Percentiles rank a stretch among this genome's conserved stretches.
These are phyloP conservation scores for Chaetops frenatus DNA, from an alignment of 2,113 vertebrate species.

Conservation along the genomic window DNA sequence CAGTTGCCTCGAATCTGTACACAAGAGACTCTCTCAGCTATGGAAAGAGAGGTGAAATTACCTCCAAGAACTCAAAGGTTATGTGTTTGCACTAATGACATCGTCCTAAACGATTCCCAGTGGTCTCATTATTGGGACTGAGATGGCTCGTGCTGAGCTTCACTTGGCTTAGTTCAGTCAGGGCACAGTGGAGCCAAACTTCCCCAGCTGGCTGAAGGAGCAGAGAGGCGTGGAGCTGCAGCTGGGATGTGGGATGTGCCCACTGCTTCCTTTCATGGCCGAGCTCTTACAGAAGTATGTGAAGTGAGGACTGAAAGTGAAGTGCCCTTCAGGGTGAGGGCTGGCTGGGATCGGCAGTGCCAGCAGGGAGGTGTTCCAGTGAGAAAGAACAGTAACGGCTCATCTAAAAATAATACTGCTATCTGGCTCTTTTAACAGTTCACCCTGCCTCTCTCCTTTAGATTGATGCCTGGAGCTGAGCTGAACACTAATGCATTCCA, in stretches of 20 bases:
- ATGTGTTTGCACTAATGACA: neutral
- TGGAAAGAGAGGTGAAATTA: neutral
- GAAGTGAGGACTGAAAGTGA: neutral
- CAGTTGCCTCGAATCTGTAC: neutral
- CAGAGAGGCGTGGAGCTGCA: neutral
- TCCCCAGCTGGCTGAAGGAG: slow-evolving; percentile 25
- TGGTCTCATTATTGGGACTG: neutral
- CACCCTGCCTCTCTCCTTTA: neutral
- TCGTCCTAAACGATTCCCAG: neutral
- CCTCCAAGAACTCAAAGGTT: neutral
- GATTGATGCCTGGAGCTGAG: neutral
- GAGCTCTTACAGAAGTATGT: neutral
- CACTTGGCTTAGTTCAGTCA: slow-evolving; percentile 16
- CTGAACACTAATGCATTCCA: neutral
- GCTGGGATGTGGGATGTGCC: neutral
- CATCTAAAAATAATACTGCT: slow-evolving; percentile 4
- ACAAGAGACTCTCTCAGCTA: neutral
- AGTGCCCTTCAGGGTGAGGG: neutral
- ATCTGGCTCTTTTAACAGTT: neutral
- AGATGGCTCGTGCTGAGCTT: neutral
- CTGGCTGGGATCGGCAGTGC: neutral
- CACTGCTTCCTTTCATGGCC: slow-evolving; percentile 17
- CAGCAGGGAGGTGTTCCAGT: neutral
- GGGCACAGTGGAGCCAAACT: neutral
- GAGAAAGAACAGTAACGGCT: neutral